These are phyloP conservation scores for Panurus biarmicus DNA, from an alignment of 2,113 vertebrate genomes.

Conservation along the genomic window DNA sequence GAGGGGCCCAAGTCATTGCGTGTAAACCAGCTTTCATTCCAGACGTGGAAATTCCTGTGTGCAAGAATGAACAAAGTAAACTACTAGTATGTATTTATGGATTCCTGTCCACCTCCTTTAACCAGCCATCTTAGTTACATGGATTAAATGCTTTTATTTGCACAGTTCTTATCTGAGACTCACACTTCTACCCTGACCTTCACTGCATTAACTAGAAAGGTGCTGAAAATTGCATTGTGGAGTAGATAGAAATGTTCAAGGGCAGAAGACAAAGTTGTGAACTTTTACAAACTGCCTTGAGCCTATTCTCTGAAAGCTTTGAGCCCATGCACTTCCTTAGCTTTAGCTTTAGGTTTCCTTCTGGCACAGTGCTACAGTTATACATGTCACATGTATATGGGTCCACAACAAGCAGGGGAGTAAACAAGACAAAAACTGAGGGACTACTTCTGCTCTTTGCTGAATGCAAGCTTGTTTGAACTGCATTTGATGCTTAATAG, in stretches of 20 bases:
- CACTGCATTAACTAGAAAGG: neutral
- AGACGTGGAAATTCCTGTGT: slow-evolving; percentile 93
- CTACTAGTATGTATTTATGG: neutral
- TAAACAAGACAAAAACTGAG: neutral
- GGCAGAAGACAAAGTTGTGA: neutral
- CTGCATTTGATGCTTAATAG: neutral
- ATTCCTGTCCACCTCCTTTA: neutral
- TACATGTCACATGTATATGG: neutral
- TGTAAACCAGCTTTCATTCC: slow-evolving; percentile 91
- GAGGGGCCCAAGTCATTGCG: slow-evolving; percentile 78
- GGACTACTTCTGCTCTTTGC: neutral
- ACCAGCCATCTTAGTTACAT: neutral
- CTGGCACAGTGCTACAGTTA: neutral
- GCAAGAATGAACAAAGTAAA: neutral
- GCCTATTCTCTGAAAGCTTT: neutral
- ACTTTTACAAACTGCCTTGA: neutral
- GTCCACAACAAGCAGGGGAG: neutral
- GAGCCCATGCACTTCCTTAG: neutral
- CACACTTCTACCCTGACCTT: neutral
- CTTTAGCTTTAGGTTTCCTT: neutral
- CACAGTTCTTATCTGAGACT: neutral
- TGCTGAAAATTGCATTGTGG: neutral
- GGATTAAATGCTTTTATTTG: neutral
- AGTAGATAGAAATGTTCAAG: neutral
- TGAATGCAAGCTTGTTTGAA: neutral